Evolutionary conservation across 2,888 invertebrate genomes (phyloP).

Genomic region (Mythimna vitellina): DNA sequence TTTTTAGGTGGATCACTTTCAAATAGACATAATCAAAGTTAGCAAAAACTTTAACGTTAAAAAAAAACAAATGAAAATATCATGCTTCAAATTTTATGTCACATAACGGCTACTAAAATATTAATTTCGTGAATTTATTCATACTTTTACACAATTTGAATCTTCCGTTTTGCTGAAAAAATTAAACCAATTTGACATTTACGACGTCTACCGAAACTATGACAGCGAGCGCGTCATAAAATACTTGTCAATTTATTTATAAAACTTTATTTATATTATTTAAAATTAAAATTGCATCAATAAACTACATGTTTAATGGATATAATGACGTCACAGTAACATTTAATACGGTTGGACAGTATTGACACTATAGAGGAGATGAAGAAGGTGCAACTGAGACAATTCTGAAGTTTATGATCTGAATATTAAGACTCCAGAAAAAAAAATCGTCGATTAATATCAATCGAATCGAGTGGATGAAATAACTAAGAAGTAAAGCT

Average conservation of each 20-base stretch:
- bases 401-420: too few relatives aligned
- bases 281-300: slow-evolving; percentile 32
- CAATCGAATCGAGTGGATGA: too few relatives aligned
- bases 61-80: slow-evolving; percentile 8
- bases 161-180: slow-evolving; percentile 19
- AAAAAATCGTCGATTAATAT: too few relatives aligned
- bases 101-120: slow-evolving; percentile 17
- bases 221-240: slow-evolving; percentile 45
- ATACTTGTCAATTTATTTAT: slow-evolving; percentile 42
- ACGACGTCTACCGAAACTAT: slow-evolving; percentile 48
- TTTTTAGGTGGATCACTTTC: too few relatives aligned
- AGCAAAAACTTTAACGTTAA: too few relatives aligned
- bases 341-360: slow-evolving; percentile 4
- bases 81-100: slow-evolving; percentile 6
- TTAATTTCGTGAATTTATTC: slow-evolving; percentile 32
- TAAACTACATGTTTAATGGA: slow-evolving; percentile 56
- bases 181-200: slow-evolving; percentile 53
- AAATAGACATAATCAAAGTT: background rate
- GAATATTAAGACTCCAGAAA: too few relatives aligned
- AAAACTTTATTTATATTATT: slow-evolving; percentile 23
- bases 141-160: slow-evolving; percentile 3
- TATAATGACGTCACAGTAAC: slow-evolving; percentile 33
- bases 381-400: slow-evolving; percentile 4
- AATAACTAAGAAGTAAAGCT: too few relatives aligned
- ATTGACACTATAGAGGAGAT: background rate